Evolutionary conservation across 2,888 invertebrate genomes (phyloP), one percentile per base, ranked within the genome.

Genomic region (Orthosia gothica): DNA sequence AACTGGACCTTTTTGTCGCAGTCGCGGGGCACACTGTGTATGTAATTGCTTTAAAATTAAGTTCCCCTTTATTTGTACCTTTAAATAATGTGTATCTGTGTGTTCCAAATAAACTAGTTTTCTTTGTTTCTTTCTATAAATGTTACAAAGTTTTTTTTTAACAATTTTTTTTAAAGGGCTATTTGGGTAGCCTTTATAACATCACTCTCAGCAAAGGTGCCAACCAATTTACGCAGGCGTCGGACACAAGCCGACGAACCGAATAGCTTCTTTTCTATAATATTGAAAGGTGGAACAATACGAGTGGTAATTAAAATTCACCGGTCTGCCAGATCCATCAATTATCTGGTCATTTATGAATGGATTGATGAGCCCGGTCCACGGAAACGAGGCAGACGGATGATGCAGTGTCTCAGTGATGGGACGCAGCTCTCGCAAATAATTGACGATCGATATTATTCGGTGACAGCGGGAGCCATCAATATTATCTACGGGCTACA

Each of bases 321-420:
- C 64, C 65, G 55, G 49, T 63, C 79, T 86, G 86, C 83, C 85
- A 87, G 76, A 85, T 57, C 72, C 61, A 89, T 90, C 80, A 87
- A 89, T 89, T 89, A 88, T 82, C 76, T 81, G 68, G 82, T 87
- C 87, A 87, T 87, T 89, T 86, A 83, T 85, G 73, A 87, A 85
- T 88, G 79, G 85, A 87, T 87, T 83, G 85, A 88, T 87, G 79
- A 81, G 72, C 15, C 77, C 79, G 78, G 64, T 79, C 55, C 68
- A 69, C 87, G 70, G 66, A 67, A 76, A 81, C 76, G 71, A 85
- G 81, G 69, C 66, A 64, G 85, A 85, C 59, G 62, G 66, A 83
- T 85, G 81, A 76, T 79, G 61, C 73, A 62, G 71, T 76, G 74
- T 68, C 84, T 79, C 75, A 13, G 57, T 40, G 65, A 74, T 61